Conservation (phyloP, 1,140 invertebrate genomes). For the Kradibia gibbosae region DNA sequence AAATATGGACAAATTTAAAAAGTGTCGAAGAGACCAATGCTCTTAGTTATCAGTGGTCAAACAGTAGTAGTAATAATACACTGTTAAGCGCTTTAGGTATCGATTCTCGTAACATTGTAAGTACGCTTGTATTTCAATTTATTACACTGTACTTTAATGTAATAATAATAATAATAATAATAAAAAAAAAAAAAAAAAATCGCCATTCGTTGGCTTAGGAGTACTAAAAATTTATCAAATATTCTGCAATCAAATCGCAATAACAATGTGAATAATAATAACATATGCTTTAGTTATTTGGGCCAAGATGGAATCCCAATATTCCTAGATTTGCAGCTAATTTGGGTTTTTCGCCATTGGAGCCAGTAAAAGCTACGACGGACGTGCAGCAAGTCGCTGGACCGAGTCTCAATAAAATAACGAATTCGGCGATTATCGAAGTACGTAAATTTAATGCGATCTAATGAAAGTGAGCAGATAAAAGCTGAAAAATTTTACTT, state of each 20-base stretch:
- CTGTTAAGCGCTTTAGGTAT: slow-evolving; percentile 82
- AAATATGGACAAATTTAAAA: slow-evolving; percentile 74
- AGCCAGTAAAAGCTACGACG: slow-evolving; percentile 78
- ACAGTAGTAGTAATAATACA: slow-evolving; percentile 79
- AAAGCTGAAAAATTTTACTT: slow-evolving; percentile 13
- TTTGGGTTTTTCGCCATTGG: slow-evolving; percentile 81
- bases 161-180: not conserved
- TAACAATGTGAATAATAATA: no score
- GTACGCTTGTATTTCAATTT: slow-evolving; percentile 60
- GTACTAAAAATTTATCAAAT: no score
- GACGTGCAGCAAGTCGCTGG: slow-evolving; percentile 55
- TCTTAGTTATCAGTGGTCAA: slow-evolving; percentile 81
- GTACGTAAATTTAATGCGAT: slow-evolving; percentile 55
- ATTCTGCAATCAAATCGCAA: no score
- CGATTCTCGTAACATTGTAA: slow-evolving; percentile 88
- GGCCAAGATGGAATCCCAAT: slow-evolving; percentile 82
- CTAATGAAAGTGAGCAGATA: not conserved
- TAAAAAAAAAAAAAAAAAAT: not conserved
- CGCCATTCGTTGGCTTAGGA: no score
- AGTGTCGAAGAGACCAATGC: slow-evolving; percentile 80
- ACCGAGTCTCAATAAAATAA: slow-evolving; percentile 61
- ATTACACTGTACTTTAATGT: not conserved
- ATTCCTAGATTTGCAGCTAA: slow-evolving; percentile 87
- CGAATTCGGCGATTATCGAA: slow-evolving; percentile 58
- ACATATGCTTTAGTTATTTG: slow-evolving; percentile 78